These are phyloP conservation scores for Halocynthia aurantium DNA, from an alignment of 23 tunicate species.

Conservation along the genomic window DNA sequence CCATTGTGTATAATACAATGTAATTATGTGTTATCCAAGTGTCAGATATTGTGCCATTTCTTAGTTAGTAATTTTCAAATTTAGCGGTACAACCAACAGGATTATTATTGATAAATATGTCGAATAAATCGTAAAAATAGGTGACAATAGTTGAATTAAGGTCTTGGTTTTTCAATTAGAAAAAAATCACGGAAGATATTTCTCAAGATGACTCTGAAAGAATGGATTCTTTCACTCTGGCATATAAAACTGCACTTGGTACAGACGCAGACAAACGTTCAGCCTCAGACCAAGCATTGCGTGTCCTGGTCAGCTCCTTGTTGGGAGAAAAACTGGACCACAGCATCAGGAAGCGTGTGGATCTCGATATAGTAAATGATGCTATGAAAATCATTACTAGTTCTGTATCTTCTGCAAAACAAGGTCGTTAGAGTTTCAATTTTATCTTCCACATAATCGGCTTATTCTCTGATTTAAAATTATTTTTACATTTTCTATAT, in stretches of 20 bases:
- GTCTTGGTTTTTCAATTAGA: too few species aligned
- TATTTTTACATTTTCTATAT: not conserved
- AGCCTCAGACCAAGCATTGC: slow-evolving; percentile 77
- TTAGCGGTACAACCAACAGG: too few species aligned
- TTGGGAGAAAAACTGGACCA: slow-evolving; percentile 29
- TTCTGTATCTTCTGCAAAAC: slow-evolving; percentile 66
- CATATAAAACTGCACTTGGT: slow-evolving; percentile 32
- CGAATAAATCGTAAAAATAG: too few species aligned
- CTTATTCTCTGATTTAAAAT: not conserved
- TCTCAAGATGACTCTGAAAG: too few species aligned
- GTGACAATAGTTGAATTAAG: too few species aligned
- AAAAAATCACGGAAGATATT: too few species aligned
- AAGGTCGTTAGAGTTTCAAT: slow-evolving; percentile 43
- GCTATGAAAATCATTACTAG: slow-evolving; percentile 41
- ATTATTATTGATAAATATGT: too few species aligned
- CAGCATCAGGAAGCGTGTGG: not conserved
- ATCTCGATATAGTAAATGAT: not conserved
- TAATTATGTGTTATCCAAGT: too few species aligned
- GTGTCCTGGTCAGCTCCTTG: slow-evolving; percentile 38
- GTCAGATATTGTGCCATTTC: too few species aligned
- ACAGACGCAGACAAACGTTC: slow-evolving; percentile 76
- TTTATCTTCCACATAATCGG: not conserved
- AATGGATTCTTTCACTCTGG: not conserved
- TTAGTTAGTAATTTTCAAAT: too few species aligned
- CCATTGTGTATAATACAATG: too few species aligned